Base-by-base conservation (phyloP, 2,797 vertebrate species). In the Coranthus polyacanthus region DNA sequence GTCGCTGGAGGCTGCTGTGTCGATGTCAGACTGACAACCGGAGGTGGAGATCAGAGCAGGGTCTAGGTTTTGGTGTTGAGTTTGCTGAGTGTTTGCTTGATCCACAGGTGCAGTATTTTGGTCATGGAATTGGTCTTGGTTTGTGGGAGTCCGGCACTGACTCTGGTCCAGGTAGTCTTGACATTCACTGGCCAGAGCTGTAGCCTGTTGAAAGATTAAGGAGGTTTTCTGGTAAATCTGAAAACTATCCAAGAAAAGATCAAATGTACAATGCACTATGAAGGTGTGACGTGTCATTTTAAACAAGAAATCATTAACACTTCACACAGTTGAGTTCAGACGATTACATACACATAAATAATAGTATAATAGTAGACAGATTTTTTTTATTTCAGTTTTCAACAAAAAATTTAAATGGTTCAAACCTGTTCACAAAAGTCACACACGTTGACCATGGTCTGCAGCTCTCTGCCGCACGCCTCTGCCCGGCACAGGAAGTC, bases 351-450 rank as follows among this genome's bases (percentile, higher is more conserved):
- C 22, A 24, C 22, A 3, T 24, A n/a, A n/a, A n/a, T n/a, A n/a
- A n/a, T n/a, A n/a, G n/a, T n/a, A n/a, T n/a, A n/a, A n/a, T n/a
- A n/a, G n/a, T n/a, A n/a, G n/a, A n/a, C n/a, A n/a, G n/a, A n/a
- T n/a, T n/a, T n/a, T n/a, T n/a, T n/a, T n/a, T n/a, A n/a, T n/a
- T n/a, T n/a, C n/a, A n/a, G n/a, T n/a, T n/a, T n/a, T n/a, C n/a
- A n/a, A n/a, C n/a, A n/a, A n/a, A n/a, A n/a, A n/a, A n/a, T n/a
- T n/a, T n/a, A n/a, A n/a, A n/a, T n/a, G n/a, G n/a, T n/a, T n/a
- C 87, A 12, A 79, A 98, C 97, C 96, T 95, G 94, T 79, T 93
- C 91, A 87, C 94, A 96, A 86, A 98, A 97, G 26, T 43, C 78
- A 42, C 92, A 74, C 0, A 99, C 89, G 9, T 93, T 93, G 32